Base-by-base conservation (phyloP, 2,888 invertebrate species). In the Hydroisotoma schaefferi region DNA sequence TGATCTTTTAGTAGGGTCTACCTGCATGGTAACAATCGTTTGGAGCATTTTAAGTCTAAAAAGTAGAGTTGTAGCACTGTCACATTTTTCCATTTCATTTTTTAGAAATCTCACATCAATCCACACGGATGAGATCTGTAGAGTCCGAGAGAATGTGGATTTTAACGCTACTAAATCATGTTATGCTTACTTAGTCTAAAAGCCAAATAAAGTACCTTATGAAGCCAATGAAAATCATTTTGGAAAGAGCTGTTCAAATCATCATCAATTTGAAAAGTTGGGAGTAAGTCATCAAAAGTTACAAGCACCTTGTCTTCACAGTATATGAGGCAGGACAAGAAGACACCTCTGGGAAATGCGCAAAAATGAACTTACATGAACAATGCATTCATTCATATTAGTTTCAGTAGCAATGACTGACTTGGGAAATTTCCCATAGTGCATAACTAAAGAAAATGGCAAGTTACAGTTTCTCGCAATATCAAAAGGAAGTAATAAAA, bases 181-280 rank as follows among this genome's bases (percentile, higher is more conserved):
- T 43, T 15, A 43, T 43, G 20, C 18, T 15, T 18, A 15, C 33
- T 10, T 10, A 33, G 8, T 10, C 33, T 10, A 33, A 10, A 10
- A n/a, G 43, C 43, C 18, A 43, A 43, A 15, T 43, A 20, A n/a
- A 51, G 65, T 76, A 88, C 88, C 84, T 94, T 95, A 89, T 98
- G 93, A 25, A 98, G 82, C 98, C 98, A 99, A 76, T 97, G 91
- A 78, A 94, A 91, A 78, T 98, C 98, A 63, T 85, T 86, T 76
- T 94, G 87, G 66, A 95, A 85, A 69, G 90, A 89, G 73, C 88
- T 89, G 46, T 94, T 91, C 77, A 92, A 94, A 29, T 90, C 90
- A 78, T 97, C 97, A 76, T 97, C 97, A 52, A 98, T 90, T 80
- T 97, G 95, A 74, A 98, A 89, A 61, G 95, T 91, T 0, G 98